Conservation (phyloP, 2,113 vertebrate species). For the Helogale parvula region DNA sequence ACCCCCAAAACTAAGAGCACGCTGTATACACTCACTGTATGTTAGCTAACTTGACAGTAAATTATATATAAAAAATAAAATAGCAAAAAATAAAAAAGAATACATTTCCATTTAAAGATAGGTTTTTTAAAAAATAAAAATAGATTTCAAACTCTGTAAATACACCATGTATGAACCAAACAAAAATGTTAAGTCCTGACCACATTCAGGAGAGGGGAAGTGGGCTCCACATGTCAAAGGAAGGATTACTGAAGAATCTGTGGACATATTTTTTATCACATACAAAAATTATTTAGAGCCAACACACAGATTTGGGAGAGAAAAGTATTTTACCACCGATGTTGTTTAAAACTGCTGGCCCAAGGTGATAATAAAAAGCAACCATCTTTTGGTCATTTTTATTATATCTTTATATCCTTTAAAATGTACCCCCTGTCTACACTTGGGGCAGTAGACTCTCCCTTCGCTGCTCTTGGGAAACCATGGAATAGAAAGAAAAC, state of each 20-base stretch:
- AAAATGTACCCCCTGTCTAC: neutral
- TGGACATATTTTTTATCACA: neutral
- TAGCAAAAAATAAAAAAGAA: neutral
- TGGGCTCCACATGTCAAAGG: neutral
- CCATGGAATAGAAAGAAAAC: neutral
- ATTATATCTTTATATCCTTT: neutral
- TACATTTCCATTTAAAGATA: neutral
- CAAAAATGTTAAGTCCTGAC: neutral
- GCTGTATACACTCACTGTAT: no score
- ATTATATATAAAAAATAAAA: no score
- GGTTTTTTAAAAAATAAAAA: neutral
- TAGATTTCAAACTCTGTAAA: neutral
- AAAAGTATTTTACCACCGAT: neutral
- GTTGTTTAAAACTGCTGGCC: neutral
- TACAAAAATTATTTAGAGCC: neutral
- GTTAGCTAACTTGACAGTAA: no score
- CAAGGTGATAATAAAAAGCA: neutral
- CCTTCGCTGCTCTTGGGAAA: neutral
- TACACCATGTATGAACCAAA: neutral
- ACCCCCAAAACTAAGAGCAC: no score
- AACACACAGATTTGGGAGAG: neutral
- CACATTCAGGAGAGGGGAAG: neutral
- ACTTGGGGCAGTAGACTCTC: neutral
- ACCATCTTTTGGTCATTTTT: neutral
- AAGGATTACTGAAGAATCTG: neutral